Evolutionary conservation across 2,113 vertebrate species (phyloP).

Genomic region (Thermophis baileyi): DNA sequence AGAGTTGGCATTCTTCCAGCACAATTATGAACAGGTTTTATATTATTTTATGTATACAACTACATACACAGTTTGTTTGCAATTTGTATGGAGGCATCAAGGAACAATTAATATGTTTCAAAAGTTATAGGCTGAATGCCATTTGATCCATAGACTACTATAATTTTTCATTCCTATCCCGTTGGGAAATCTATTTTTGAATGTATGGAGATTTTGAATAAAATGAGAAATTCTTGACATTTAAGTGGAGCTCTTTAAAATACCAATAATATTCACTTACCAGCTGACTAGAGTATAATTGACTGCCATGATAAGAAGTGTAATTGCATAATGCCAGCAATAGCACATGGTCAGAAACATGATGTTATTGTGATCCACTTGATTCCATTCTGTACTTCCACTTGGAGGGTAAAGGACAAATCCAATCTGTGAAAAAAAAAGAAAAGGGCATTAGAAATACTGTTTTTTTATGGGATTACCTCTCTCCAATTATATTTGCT

Average conservation of each 20-base stretch:
- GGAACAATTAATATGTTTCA: background rate
- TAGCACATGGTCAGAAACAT: constrained; percentile 90
- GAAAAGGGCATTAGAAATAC: background rate
- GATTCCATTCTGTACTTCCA: constrained; percentile 82
- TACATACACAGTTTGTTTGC: background rate
- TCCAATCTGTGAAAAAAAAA: constrained; percentile 76
- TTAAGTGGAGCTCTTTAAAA: constrained; percentile 5
- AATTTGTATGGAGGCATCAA: background rate
- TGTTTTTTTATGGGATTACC: background rate
- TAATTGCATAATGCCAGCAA: constrained; percentile 88
- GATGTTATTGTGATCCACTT: constrained; percentile 78
- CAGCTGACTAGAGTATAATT: constrained; percentile 80
- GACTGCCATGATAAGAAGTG: constrained; percentile 72
- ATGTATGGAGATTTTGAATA: background rate
- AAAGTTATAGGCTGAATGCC: background rate
- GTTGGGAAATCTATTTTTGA: background rate
- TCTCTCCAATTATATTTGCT: background rate
- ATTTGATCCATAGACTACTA: background rate
- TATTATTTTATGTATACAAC: background rate
- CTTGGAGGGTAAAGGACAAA: constrained; percentile 87
- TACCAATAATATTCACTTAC: constrained; percentile 71
- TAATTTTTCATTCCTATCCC: background rate
- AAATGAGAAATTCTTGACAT: background rate
- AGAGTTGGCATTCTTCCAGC: background rate
- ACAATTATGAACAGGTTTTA: background rate